phyloP scores from a whole-genome alignment of 2,113 vertebrate species.

The Brachyistius frenatus region DNA sequence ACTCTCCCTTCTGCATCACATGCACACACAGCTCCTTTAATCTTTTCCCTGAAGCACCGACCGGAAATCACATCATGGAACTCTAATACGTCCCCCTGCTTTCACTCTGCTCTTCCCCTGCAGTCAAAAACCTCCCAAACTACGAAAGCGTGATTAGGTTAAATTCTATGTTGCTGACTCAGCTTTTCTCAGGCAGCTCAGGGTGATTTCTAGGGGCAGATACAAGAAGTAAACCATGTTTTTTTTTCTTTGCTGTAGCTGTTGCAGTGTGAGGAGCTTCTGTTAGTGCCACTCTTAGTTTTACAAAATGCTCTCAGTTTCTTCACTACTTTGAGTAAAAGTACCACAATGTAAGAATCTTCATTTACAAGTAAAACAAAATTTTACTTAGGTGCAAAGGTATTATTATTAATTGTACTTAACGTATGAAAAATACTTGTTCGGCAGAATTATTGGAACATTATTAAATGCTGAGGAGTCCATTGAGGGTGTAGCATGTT shows the following conservation, averaged over 20 bases:
- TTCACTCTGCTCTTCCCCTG: neutral
- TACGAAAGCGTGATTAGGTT: neutral
- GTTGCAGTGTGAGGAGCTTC: neutral
- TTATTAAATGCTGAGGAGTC: too few species aligned
- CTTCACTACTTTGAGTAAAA: too few species aligned
- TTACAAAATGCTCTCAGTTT: too few species aligned
- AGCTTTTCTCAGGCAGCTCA: conserved; percentile 1
- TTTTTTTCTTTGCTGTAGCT: neutral
- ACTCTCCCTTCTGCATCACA: neutral
- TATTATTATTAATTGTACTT: too few species aligned
- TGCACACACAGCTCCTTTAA: neutral
- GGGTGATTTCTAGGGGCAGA: neutral
- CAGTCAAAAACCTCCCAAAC: neutral
- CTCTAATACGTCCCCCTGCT: neutral
- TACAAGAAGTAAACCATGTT: neutral
- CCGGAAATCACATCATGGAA: conserved; percentile 3
- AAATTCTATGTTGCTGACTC: neutral
- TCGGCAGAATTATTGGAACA: neutral
- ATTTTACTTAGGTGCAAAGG: too few species aligned
- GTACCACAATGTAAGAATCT: too few species aligned
- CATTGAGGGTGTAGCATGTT: too few species aligned
- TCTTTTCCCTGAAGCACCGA: neutral
- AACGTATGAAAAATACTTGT: neutral
- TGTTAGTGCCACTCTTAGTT: too few species aligned
- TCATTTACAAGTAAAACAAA: too few species aligned